Evolutionary conservation across 2,888 invertebrate genomes (phyloP), one percentile per base, ranked within the genome.

Genomic region (Microctonus hyperodae): DNA sequence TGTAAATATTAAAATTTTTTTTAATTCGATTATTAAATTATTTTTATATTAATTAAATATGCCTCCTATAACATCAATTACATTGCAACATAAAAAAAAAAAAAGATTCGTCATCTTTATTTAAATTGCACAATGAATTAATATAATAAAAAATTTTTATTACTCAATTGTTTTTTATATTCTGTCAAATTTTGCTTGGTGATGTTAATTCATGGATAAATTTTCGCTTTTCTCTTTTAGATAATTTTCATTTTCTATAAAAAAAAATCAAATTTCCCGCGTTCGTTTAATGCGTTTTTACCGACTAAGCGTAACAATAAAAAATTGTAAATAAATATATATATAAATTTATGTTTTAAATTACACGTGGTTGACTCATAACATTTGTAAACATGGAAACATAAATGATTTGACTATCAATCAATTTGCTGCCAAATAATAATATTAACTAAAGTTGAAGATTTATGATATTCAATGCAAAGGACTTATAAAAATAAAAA

Each of bases 101-200:
- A n/a, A n/a, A n/a, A n/a, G n/a, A n/a, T n/a, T n/a, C n/a, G n/a
- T n/a, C n/a, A n/a, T n/a, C n/a, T n/a, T n/a, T n/a, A n/a, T 37
- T 37, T 37, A 37, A 37, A 37, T 37, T 37, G 4, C 5, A n/a
- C 37, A n/a, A 13, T n/a, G n/a, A 13, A 37, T 37, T 6, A 37
- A 4, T 4, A n/a, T 4, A 37, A n/a, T 2, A 37, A 37, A 37
- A 10, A 35, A 35, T n/a, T 37, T 11, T 13, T 23, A 53, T n/a
- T n/a, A 28, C 28, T 53, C 53, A 2, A 53, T 53, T 53, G 53
- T 53, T 53, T 53, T 53, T n/a, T 28, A 53, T 53, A 53, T 53
- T 53, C 53, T 53, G 53, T 53, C 53, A 53, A 53, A 53, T 53
- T 53, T 28, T 50, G 22, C 22, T 50, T 9, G 6, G 48, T 50